These are phyloP conservation scores for Eurois occulta DNA, from an alignment of 2,888 invertebrate genomes.

Conservation along the genomic window DNA sequence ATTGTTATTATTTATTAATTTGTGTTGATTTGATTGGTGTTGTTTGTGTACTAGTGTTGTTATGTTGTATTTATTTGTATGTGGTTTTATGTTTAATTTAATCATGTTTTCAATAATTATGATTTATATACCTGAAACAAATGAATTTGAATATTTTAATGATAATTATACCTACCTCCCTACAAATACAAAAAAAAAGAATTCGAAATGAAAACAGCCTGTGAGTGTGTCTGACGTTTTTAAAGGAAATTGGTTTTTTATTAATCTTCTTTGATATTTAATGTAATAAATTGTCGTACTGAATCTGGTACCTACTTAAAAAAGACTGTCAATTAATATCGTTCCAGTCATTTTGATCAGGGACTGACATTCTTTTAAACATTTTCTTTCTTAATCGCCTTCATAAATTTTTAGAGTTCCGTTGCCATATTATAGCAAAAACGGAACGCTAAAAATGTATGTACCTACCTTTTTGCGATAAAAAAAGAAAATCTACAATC, in stretches of 20 bases:
- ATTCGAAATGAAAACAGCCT: neutral
- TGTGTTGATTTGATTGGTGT: too few species aligned
- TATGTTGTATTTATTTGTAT: too few species aligned
- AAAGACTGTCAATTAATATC: neutral
- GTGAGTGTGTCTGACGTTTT: neutral
- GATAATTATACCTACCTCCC: neutral
- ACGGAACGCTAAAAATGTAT: neutral
- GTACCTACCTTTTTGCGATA: neutral
- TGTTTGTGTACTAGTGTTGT: too few species aligned
- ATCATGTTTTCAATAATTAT: too few species aligned
- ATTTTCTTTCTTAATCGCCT: too few species aligned
- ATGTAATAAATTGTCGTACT: neutral
- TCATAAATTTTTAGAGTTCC: too few species aligned
- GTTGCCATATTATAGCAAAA: neutral
- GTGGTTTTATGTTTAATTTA: too few species aligned
- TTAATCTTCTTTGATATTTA: slow-evolving; percentile 14
- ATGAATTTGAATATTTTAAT: neutral
- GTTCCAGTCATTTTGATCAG: neutral
- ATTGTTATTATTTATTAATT: too few species aligned
- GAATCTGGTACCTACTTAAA: neutral
- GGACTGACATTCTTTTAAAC: neutral
- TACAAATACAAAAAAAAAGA: neutral
- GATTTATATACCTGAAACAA: too few species aligned
- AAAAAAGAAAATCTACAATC: neutral
- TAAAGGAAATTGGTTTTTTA: slow-evolving; percentile 17